Base-by-base conservation (phyloP, 1,140 invertebrate genomes). In the Diuraphis noxia region DNA sequence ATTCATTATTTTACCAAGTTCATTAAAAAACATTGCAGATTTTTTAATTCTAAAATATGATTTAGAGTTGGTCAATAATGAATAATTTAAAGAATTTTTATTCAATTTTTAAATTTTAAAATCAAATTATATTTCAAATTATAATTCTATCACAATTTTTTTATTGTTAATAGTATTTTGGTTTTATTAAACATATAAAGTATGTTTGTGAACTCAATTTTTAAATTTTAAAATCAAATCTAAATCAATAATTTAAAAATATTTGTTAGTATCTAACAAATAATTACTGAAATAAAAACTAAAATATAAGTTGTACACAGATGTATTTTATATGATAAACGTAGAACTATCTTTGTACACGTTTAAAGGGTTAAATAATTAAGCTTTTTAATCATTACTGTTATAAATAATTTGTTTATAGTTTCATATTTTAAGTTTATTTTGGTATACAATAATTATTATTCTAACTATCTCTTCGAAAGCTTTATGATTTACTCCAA, bases 321-420 rank as follows among this genome's bases (percentile, higher is more conserved):
- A 86, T 86, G 46, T 86, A 86, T 86, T 52, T 86, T 52, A 52
- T 36, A 86, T 36, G 13, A 43, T 52, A 38, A 86, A 38, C 46
- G 36, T 52, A 36, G 46, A 86, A 86, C 85, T 19, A 52, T 86
- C 46, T 86, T 38, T 86, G 43, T 86, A 86, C 85, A 86, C n/a
- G 19, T 38, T 86, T 49, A 38, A 86, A 25, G 3, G n/a, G 34
- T n/a, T 82, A 30, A 41, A 82, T 82, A 41, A 72, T 72, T 30
- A 3, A 41, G 0, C 41, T n/a, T 82, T 82, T 82, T 25, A 6
- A 41, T 41, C 30, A 17, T 82, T 41, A n/a, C 30, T 41, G n/a
- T 72, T 72, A n/a, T 72, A 4, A 72, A 72, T 82, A 82, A 82
- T 82, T 40, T 2, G 6, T 23, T 19, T 36, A 21, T 40, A 25